Evolutionary conservation across 2,888 invertebrate species (phyloP), one percentile per base, ranked within the genome.

Genomic region (Archaeoteleia sp.): DNA sequence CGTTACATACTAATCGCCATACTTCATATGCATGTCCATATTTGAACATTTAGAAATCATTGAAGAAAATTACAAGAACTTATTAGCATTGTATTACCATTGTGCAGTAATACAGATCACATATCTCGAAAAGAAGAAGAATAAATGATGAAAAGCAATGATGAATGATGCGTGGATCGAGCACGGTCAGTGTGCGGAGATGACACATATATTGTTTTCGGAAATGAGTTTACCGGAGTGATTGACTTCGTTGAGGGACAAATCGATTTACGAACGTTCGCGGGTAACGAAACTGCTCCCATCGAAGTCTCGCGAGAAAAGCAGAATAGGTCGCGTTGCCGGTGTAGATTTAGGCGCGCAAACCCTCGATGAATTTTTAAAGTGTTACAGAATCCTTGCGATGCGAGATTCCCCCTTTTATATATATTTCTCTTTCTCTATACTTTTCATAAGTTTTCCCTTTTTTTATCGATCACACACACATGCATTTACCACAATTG

Each of bases 311-410:
- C 67, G 67, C 57, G 67, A 67, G 62, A 53, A 61, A 53, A 61
- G 61, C 48, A 60, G 58, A 62, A 72, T 58, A 61, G 72, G 61
- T 66, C 42, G 62, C 48, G 32, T 66, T 54, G 75, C 67, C 65
- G 68, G 76, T 76, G 78, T 78, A 74, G 78, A 80, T 79, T 80
- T 79, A 75, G 74, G 77, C 73, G 77, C 71, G 74, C 78, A 73
- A 77, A 76, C 74, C 75, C 71, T 62, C 73, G 73, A 76, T 80
- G 74, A 79, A 80, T 80, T 78, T 80, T 80, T 80, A 78, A 80
- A 69, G 70, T 63, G 66, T 53, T 66, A 67, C 67, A 71, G 73
- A 75, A 75, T 74, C 74, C 74, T 74, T 72, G 72, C 71, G 71
- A 72, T 72, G 71, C 71, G 71, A 74, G n/a, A 74, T 77, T 69